Conservation (phyloP, 2,113 vertebrate genomes). For the Silurus meridionalis region DNA sequence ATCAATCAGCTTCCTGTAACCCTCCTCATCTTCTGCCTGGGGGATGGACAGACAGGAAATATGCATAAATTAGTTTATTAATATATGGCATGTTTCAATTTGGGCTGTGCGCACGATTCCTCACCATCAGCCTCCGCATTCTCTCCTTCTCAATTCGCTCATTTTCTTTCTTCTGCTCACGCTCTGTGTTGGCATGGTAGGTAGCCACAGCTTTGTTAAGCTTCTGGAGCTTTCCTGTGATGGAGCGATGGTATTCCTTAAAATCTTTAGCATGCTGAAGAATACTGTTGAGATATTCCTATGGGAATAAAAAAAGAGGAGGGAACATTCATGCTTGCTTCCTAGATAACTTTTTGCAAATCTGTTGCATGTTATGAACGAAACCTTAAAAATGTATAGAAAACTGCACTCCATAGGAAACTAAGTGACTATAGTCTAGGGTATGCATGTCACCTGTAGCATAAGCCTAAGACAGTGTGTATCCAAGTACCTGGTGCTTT, state of each 20-base stretch:
- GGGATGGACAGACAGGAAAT: not conserved
- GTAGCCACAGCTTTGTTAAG: constrained; percentile 94
- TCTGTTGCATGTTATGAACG: no score
- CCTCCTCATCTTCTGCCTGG: constrained; percentile 95
- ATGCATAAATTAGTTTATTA: not conserved
- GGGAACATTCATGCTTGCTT: not conserved
- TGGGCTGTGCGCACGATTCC: not conserved
- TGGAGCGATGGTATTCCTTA: constrained; percentile 94
- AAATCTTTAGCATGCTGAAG: constrained; percentile 98
- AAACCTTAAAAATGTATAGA: not conserved
- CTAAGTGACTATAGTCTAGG: no score
- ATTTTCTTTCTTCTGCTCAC: constrained; percentile 98
- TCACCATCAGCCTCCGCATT: constrained; percentile 94
- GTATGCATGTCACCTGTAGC: no score
- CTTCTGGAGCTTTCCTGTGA: constrained; percentile 93
- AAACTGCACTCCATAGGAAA: not conserved
- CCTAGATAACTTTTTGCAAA: not conserved
- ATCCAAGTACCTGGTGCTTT: constrained; percentile 87
- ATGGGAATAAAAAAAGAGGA: not conserved
- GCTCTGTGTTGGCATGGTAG: constrained; percentile 95
- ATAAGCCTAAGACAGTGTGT: not conserved
- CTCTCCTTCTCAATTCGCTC: constrained; percentile 96
- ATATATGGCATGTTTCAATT: not conserved
- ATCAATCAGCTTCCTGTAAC: constrained; percentile 95
- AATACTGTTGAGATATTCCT: constrained; percentile 99